Conservation (phyloP, 1,140 invertebrate species). For the Megalopta genalis region DNA sequence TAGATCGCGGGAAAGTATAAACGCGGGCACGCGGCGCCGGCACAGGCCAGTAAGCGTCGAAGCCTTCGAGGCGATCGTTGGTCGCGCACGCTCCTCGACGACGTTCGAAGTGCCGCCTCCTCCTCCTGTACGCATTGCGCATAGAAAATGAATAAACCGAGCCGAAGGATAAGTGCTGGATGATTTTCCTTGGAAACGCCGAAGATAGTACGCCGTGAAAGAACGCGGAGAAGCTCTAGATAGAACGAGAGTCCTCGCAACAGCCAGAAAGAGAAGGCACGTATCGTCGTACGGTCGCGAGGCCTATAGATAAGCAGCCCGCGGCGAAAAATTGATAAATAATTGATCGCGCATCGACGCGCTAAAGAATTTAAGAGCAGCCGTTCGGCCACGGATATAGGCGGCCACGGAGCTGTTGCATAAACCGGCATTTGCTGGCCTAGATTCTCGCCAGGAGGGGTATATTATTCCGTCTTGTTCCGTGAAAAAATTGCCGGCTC, state of each 20-base stretch:
- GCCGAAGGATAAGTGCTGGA: no score
- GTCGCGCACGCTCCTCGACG: no score
- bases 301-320: slow-evolving; percentile 44
- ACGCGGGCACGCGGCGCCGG: not conserved
- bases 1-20: slow-evolving; percentile 1
- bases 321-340: slow-evolving; percentile 52
- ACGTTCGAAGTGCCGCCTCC: no score
- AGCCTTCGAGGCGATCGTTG: not conserved
- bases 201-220: not conserved
- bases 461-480: slow-evolving; percentile 16
- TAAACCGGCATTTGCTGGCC: slow-evolving; percentile 54
- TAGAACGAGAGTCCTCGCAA: not conserved
- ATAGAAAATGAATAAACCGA: no score
- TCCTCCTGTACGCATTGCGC: no score
- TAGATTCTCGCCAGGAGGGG: slow-evolving; percentile 38
- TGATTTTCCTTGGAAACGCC: no score
- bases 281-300: not conserved
- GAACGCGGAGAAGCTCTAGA: not conserved
- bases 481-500: slow-evolving; percentile 32
- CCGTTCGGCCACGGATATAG: slow-evolving; percentile 30
- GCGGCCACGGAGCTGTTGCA: slow-evolving; percentile 31
- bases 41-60: not conserved
- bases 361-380: slow-evolving; percentile 59
- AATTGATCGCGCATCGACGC: slow-evolving; percentile 60
- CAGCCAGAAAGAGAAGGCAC: not conserved